A percentile compares a stretch with the other conserved stretches of the same genome.
phyloP scores from a whole-genome alignment of 2,797 vertebrate genomes.

The Sus cebifrons region DNA sequence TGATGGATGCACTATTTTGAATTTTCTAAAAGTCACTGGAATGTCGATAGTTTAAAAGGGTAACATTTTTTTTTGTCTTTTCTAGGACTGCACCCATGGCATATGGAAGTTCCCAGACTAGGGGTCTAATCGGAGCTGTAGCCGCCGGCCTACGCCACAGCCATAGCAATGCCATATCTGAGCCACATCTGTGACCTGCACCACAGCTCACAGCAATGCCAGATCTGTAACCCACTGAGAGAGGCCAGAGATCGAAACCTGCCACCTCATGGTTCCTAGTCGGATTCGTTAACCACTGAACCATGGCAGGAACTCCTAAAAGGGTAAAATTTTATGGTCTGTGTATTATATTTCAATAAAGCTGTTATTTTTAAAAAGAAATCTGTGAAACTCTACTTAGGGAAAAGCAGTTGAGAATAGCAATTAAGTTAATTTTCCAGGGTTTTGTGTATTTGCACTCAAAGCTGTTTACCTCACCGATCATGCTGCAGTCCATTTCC shows the following conservation, averaged over 20 bases:
- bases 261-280: too few relatives aligned
- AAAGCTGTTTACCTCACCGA: background rate
- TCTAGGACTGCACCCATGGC: too few relatives aligned
- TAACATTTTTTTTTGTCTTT: background rate
- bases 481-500: background rate
- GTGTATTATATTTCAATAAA: conserved; percentile 28
- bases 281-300: too few relatives aligned
- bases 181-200: too few relatives aligned
- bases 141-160: too few relatives aligned
- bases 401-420: conserved; percentile 17
- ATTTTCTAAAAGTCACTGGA: conserved; percentile 17
- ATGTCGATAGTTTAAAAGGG: conserved; percentile 23
- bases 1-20: background rate
- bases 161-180: too few relatives aligned
- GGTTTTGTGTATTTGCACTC: background rate
- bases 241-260: too few relatives aligned
- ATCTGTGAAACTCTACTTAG: background rate
- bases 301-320: background rate
- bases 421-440: conserved; percentile 25
- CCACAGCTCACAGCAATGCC: too few relatives aligned
- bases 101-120: too few relatives aligned
- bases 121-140: too few relatives aligned
- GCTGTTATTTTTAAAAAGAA: background rate
- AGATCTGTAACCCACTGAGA: too few relatives aligned
- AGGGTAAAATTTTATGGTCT: background rate